A percentile compares a stretch with the other conserved stretches of the same genome.
phyloP scores from a whole-genome alignment of 1,140 invertebrate genomes.

The Zaprionus capensis region DNA sequence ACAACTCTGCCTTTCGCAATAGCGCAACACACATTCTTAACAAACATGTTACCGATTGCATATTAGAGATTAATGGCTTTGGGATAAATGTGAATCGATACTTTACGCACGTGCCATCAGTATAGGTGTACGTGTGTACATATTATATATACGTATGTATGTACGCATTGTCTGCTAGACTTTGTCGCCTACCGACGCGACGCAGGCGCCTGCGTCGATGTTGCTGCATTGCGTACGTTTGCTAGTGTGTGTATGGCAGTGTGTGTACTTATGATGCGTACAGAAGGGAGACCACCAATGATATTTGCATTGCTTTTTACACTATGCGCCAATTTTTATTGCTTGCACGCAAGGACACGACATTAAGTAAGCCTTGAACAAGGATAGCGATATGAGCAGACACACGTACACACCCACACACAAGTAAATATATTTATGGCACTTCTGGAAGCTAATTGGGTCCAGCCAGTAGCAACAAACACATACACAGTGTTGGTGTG shows the following conservation, averaged over 20 bases:
- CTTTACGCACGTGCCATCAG: slow-evolving; percentile 34
- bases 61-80: slow-evolving; percentile 8
- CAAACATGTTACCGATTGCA: slow-evolving; percentile 20
- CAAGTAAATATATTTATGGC: background rate
- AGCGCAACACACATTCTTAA: background rate
- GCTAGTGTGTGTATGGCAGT: background rate
- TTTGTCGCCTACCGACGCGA: slow-evolving; percentile 27
- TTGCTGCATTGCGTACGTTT: slow-evolving; percentile 31
- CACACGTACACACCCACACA: background rate
- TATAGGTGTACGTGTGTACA: slow-evolving; percentile 4
- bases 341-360: slow-evolving; percentile 47
- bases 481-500: background rate
- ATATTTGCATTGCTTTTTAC: slow-evolving; percentile 31
- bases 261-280: background rate
- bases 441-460: background rate
- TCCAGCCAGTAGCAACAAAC: background rate
- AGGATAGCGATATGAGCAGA: background rate
- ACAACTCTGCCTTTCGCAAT: background rate
- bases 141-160: slow-evolving; percentile 12
- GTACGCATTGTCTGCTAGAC: slow-evolving; percentile 11
- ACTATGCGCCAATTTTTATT: slow-evolving; percentile 23
- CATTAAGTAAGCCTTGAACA: slow-evolving; percentile 50
- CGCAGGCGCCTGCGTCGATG: slow-evolving; percentile 52
- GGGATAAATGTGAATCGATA: slow-evolving; percentile 23
- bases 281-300: slow-evolving; percentile 29